A percentile compares a stretch with the other conserved stretches of the same genome.
These are phyloP conservation scores for Cenopis cana DNA, from an alignment of 2,888 invertebrate genomes.

Conservation along the genomic window DNA sequence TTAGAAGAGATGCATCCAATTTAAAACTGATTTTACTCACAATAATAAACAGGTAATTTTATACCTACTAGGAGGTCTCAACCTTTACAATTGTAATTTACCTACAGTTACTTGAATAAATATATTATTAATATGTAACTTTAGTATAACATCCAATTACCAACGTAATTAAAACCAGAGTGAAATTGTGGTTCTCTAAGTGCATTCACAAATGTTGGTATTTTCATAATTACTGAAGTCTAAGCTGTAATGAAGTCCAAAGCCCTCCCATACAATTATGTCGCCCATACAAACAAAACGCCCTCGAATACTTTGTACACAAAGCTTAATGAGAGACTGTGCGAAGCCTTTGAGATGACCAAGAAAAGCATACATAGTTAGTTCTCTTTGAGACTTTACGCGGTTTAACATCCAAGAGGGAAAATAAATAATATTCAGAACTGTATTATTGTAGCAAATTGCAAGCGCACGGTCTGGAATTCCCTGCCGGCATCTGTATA, in stretches of 20 bases:
- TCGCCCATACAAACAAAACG: slow-evolving; percentile 23
- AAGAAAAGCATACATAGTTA: slow-evolving; percentile 2
- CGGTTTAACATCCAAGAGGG: not conserved
- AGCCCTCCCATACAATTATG: slow-evolving; percentile 21
- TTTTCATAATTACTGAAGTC: slow-evolving; percentile 19
- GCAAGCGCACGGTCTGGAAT: too few species aligned
- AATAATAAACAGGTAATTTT: too few species aligned
- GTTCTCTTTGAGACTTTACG: not conserved
- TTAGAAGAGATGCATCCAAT: too few species aligned
- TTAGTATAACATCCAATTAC: not conserved
- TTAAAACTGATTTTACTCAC: too few species aligned
- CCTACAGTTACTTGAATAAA: too few species aligned
- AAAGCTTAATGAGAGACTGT: slow-evolving; percentile 23
- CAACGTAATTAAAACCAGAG: not conserved
- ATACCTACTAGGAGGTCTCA: too few species aligned
- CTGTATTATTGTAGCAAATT: too few species aligned
- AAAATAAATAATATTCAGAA: not conserved
- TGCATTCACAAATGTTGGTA: not conserved
- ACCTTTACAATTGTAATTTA: too few species aligned
- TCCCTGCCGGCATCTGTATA: too few species aligned
- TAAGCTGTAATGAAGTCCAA: slow-evolving; percentile 28
- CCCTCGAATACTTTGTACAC: slow-evolving; percentile 18
- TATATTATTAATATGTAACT: not conserved
- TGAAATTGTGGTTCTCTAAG: not conserved
- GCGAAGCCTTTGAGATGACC: slow-evolving; percentile 21